Evolutionary conservation across 2,797 vertebrate genomes (phyloP).

Genomic region (Anabacerthia variegaticeps): DNA sequence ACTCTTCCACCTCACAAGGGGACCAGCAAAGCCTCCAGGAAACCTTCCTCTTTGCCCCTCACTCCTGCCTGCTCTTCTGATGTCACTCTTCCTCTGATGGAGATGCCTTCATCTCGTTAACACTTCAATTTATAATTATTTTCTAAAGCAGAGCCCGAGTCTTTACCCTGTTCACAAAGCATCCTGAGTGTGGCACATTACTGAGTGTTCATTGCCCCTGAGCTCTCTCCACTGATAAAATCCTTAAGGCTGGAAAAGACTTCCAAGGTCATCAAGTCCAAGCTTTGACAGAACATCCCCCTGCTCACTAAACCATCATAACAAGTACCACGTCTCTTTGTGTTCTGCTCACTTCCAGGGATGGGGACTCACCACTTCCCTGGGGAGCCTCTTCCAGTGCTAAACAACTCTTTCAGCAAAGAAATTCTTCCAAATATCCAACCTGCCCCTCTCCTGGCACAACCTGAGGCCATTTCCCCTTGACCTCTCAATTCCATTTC

Average conservation of each 20-base stretch:
- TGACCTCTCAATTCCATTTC: not conserved
- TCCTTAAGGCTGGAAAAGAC: not conserved
- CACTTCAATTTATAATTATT: not conserved
- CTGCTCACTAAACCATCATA: not conserved
- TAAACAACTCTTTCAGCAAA: not conserved
- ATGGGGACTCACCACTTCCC: not conserved
- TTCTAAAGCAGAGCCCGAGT: not conserved
- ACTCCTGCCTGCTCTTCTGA: not conserved
- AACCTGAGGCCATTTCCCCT: not conserved
- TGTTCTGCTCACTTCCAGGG: not conserved
- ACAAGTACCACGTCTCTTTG: not conserved
- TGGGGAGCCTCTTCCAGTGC: not conserved
- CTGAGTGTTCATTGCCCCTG: not conserved
- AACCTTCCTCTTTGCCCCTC: not conserved
- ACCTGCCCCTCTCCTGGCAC: not conserved
- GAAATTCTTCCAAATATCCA: not conserved
- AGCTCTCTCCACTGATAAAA: not conserved
- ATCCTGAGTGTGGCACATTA: accelerated
- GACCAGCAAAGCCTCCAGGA: not conserved
- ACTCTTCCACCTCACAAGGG: not conserved
- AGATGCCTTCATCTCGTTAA: not conserved
- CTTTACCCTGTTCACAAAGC: not conserved
- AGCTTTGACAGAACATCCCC: not conserved
- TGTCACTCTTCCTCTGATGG: not conserved
- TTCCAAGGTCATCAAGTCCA: not conserved